A percentile compares a stretch with the other conserved stretches of the same genome.
Evolutionary conservation across 2,113 vertebrate genomes (phyloP).

Genomic region (Cromileptes altivelis): DNA sequence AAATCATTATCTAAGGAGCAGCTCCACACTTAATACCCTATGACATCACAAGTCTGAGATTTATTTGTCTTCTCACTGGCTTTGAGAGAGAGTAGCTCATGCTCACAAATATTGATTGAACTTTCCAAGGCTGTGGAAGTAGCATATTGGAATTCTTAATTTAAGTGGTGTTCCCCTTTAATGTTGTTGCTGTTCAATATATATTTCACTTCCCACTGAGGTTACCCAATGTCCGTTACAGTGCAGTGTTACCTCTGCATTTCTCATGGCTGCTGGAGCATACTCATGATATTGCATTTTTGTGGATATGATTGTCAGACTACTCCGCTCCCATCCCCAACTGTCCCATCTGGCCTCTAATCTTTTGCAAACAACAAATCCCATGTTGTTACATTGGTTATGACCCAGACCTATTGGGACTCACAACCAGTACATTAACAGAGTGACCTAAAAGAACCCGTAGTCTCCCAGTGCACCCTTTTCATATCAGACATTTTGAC

Average conservation of each 20-base stretch:
- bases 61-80: too few species aligned
- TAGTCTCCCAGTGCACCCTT: not conserved
- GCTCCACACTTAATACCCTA: too few species aligned
- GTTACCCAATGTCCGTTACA: not conserved
- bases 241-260: not conserved
- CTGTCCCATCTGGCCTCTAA: constrained; percentile 12
- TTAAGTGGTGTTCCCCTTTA: too few species aligned
- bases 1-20: too few species aligned
- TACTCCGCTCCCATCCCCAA: not conserved
- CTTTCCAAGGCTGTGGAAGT: too few species aligned
- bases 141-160: too few species aligned
- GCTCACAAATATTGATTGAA: too few species aligned
- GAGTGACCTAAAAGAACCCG: not conserved
- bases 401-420: not conserved
- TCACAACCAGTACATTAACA: not conserved
- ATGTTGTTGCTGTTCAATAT: too few species aligned
- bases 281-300: not conserved
- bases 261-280: not conserved
- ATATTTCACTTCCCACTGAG: not conserved
- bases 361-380: not conserved
- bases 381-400: not conserved
- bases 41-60: too few species aligned
- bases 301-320: not conserved
- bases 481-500: not conserved
- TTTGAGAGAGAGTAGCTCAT: too few species aligned